phyloP scores from a whole-genome alignment of 2,113 vertebrate species.

The Indri indri region DNA sequence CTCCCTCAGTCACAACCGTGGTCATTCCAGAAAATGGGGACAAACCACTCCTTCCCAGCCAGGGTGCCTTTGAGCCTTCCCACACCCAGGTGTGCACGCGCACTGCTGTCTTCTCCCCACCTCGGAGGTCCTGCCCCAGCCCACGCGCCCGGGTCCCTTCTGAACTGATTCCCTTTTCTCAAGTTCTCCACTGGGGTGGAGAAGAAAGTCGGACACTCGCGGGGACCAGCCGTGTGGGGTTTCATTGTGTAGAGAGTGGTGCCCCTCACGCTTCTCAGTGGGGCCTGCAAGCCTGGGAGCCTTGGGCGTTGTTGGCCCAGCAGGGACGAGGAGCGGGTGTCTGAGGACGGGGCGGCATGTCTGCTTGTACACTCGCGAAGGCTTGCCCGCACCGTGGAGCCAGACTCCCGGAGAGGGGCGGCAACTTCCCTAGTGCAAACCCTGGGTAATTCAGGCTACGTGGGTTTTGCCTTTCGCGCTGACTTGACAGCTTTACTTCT shows the following conservation, averaged over 20 bases:
- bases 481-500: neutral
- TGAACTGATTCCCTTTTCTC: neutral
- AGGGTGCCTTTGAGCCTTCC: constrained; percentile 67
- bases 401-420: neutral
- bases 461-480: neutral
- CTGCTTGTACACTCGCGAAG: fast-evolving
- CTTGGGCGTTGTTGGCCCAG: fast-evolving
- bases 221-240: fast-evolving
- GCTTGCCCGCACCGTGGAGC: neutral
- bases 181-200: neutral
- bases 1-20: constrained; percentile 27
- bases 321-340: neutral
- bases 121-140: neutral
- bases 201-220: neutral
- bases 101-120: neutral
- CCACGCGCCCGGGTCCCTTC: neutral
- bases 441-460: neutral
- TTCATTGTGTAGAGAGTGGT: fast-evolving
- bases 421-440: fast-evolving
- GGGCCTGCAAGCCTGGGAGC: neutral
- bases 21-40: constrained; percentile 66
- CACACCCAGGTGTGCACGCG: neutral
- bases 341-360: neutral
- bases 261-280: neutral
- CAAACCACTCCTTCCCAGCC: constrained; percentile 68